Evolutionary conservation across 2,113 vertebrate species (phyloP), one percentile per base, ranked within the genome.

Genomic region (Elgaria multicarinata): DNA sequence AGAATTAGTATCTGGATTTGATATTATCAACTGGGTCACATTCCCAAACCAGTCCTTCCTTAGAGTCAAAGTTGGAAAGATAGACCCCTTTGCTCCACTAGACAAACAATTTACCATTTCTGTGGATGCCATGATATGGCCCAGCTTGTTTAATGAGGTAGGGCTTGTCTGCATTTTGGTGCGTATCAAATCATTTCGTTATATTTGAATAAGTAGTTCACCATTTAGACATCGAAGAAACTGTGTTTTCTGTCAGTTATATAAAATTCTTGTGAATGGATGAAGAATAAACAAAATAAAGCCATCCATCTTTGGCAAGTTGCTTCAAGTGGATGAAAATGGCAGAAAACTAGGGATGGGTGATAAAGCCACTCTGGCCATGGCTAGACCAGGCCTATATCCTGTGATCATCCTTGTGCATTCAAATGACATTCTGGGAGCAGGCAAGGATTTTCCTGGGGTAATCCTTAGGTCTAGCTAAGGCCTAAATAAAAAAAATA

Each of bases 11-110:
- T 3, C 31, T 74, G 83, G 69, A 24, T 85, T 85, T 14, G 83
- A 85, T 16, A 85, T 86, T 55, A 74, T 86, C 50, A 86, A 58
- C 69, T 86, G 84, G 84, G 69, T 86, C 46, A 75, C 22, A 28
- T 75, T 75, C 13, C 50, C 71, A 86, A 86, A 86, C 53, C 22
- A 9, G 16, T 86, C 84, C 50, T 75, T 86, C 18, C 50, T 75
- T 24, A 74, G 50, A 74, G 46, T 74, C 33, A 74, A 74, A 72
- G 46, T 86, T 86, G 84, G 69, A 74, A 42, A 42, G 12, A 24
- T 86, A 31, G 36, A 86, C 5, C 84, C 71, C 6, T 31, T 36
- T 2, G 26, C 24, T 74, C 4, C n/a, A 13, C 6, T 18, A 10
- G 24, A 75, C 22, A 28, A 42, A 0, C 9, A 7, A 26, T 31